Conservation (phyloP, 2,797 vertebrate genomes). For the Novumbra hubbsi region DNA sequence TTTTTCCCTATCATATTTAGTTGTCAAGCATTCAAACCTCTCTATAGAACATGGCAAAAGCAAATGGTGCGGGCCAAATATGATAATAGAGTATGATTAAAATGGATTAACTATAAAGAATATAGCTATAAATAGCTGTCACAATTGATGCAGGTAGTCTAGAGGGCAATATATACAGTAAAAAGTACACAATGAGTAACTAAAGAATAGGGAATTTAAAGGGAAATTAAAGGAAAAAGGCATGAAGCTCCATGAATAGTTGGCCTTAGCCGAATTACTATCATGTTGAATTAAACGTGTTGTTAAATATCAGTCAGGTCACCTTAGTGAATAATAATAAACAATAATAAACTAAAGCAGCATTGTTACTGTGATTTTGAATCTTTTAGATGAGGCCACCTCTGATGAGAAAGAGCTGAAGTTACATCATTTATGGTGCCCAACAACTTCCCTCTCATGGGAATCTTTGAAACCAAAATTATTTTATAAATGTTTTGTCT, state of each 20-base stretch:
- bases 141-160: background rate
- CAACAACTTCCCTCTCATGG: conserved; percentile 7
- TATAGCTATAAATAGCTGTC: background rate
- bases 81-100: background rate
- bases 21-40: conserved; percentile 64
- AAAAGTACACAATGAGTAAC: background rate
- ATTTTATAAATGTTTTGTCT: background rate
- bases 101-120: background rate
- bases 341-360: conserved; percentile 27
- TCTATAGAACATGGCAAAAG: conserved; percentile 40
- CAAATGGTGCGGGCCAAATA: conserved; percentile 25
- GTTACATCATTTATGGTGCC: conserved; percentile 22
- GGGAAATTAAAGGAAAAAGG: conserved; percentile 15
- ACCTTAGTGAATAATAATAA: conserved; percentile 12
- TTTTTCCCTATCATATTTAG: conserved; percentile 62
- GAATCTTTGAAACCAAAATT: conserved; percentile 34
- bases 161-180: background rate
- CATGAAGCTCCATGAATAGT: background rate
- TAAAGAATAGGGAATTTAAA: background rate
- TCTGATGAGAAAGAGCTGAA: background rate
- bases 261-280: background rate
- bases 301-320: conserved; percentile 21
- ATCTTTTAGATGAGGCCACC: conserved; percentile 24
- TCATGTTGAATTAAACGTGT: background rate
- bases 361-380: conserved; percentile 34